Percentiles rank a stretch among this genome's conserved stretches.
phyloP scores from a whole-genome alignment of 2,113 vertebrate genomes.

The Oceanites oceanicus region DNA sequence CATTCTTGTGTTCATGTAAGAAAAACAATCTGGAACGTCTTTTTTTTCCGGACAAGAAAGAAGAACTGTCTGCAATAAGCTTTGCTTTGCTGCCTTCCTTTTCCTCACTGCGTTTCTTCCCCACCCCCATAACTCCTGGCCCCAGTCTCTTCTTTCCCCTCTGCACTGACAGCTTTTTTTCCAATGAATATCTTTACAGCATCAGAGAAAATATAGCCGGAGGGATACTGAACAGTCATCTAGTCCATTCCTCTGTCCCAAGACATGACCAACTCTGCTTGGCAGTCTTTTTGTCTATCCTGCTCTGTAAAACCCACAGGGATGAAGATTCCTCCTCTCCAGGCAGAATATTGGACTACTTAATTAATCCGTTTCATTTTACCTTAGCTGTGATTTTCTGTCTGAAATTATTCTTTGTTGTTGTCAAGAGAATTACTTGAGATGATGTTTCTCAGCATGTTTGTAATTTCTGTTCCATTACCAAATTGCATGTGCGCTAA shows the following conservation, averaged over 20 bases:
- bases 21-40: not conserved
- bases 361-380: not conserved
- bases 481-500: not conserved
- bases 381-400: not conserved
- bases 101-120: not conserved
- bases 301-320: not conserved
- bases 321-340: not conserved
- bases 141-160: not conserved
- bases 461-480: not conserved
- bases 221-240: not conserved
- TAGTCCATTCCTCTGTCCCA: not conserved
- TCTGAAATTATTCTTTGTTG: not conserved
- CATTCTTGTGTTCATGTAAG: rapidly evolving
- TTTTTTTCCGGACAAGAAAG: not conserved
- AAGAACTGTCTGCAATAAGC: not conserved
- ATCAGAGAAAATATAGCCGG: not conserved
- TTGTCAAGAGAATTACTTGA: not conserved
- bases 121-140: not conserved
- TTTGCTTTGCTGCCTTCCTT: not conserved
- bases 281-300: not conserved
- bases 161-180: constrained; percentile 9
- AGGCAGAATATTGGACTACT: not conserved
- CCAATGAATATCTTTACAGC: not conserved
- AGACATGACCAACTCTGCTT: not conserved
- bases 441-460: not conserved